These are phyloP conservation scores for Apocrypta bakeri DNA, from an alignment of 1,140 invertebrate genomes.

Conservation along the genomic window DNA sequence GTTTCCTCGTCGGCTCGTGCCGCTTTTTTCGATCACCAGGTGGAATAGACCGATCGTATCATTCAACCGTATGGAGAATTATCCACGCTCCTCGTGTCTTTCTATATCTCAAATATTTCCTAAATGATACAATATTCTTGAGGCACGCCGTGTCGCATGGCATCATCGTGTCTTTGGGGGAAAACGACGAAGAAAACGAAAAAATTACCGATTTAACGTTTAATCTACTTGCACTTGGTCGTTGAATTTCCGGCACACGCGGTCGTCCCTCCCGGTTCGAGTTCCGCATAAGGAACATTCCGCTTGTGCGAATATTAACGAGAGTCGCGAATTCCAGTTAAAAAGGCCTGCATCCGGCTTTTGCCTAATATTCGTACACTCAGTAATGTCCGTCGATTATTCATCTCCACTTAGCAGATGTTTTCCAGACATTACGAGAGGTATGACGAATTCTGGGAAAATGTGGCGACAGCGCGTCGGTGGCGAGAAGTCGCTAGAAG, in stretches of 20 bases:
- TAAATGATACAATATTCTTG: too few relatives aligned
- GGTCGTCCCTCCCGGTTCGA: not conserved
- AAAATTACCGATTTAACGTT: not conserved
- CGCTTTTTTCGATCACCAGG: not conserved
- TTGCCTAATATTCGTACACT: too few relatives aligned
- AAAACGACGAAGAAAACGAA: not conserved
- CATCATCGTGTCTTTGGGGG: too few relatives aligned
- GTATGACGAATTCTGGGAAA: conserved; percentile 38
- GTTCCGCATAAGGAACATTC: conserved; percentile 31
- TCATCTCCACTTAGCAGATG: conserved; percentile 8
- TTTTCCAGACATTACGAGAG: not conserved
- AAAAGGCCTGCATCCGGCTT: not conserved
- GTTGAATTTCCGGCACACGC: conserved; percentile 33
- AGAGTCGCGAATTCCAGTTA: not conserved
- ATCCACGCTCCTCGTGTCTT: not conserved
- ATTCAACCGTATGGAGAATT: conserved; percentile 28
- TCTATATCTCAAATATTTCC: not conserved
- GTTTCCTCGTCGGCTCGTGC: not conserved
- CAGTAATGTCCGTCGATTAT: too few relatives aligned
- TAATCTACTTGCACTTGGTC: not conserved
- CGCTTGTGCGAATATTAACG: not conserved
- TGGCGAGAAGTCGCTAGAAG: conserved; percentile 49
- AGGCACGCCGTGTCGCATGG: too few relatives aligned
- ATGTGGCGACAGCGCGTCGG: conserved; percentile 51
- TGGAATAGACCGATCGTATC: not conserved